phyloP scores from a whole-genome alignment of 2,888 invertebrate species.

The Monochamus alternatus region DNA sequence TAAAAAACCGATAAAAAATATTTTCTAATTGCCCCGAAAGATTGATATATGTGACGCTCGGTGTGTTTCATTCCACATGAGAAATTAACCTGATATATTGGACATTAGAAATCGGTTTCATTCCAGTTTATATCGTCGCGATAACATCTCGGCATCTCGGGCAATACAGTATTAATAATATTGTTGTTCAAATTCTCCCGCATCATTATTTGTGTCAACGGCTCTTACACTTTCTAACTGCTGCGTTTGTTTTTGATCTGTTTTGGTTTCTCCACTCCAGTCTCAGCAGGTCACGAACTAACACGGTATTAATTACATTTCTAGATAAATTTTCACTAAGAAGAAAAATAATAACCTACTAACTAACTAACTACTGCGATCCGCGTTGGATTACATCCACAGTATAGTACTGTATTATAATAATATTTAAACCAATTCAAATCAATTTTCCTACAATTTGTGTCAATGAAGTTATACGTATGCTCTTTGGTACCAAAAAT shows the following conservation, averaged over 20 bases:
- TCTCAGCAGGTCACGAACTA: neutral
- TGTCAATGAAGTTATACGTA: too few species aligned
- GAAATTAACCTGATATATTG: conserved; percentile 28
- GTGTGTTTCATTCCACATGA: conserved; percentile 11
- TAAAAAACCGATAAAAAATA: conserved; percentile 33
- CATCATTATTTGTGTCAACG: conserved; percentile 5
- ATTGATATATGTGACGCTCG: conserved; percentile 27
- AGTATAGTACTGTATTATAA: too few species aligned
- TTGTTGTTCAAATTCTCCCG: conserved; percentile 3
- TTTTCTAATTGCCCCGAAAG: conserved; percentile 24
- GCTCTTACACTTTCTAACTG: conserved; percentile 12
- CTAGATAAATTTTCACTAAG: neutral
- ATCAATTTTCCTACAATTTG: too few species aligned
- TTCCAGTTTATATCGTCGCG: conserved; percentile 13
- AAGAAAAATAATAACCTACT: too few species aligned
- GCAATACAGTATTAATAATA: conserved; percentile 20
- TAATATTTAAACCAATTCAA: too few species aligned
- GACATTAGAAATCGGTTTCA: conserved; percentile 17
- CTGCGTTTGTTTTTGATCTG: conserved; percentile 14
- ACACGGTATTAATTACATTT: neutral
- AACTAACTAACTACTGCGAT: too few species aligned
- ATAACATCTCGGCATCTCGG: conserved; percentile 7
- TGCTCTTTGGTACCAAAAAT: too few species aligned
- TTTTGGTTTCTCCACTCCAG: neutral
- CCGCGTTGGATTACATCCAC: too few species aligned